Conservation (phyloP, 2,888 invertebrate species). For the Vanessa cardui region DNA sequence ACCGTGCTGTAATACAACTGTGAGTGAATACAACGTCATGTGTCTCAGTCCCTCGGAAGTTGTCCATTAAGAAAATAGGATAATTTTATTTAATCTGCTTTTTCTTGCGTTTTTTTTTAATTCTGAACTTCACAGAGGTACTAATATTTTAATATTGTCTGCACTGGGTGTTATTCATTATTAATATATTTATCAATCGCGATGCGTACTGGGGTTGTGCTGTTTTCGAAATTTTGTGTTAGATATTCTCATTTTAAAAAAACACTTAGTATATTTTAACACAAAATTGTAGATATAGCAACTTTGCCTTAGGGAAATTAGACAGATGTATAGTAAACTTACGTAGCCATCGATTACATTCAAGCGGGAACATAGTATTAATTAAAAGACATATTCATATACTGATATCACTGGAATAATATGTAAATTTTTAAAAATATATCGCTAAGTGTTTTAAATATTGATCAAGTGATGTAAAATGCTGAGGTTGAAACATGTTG, state of each 20-base stretch:
- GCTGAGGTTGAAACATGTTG: constrained; percentile 15
- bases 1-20: constrained; percentile 17
- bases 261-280: constrained; percentile 56
- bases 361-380: constrained; percentile 74
- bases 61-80: constrained; percentile 52
- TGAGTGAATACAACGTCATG: too few species aligned
- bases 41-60: not conserved
- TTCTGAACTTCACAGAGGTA: constrained; percentile 67
- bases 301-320: constrained; percentile 75
- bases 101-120: constrained; percentile 56
- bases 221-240: constrained; percentile 75
- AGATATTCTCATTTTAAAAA: constrained; percentile 42
- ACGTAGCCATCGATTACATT: constrained; percentile 57
- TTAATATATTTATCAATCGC: constrained; percentile 50
- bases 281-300: constrained; percentile 80
- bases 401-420: constrained; percentile 53
- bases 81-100: constrained; percentile 69
- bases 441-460: constrained; percentile 55
- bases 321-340: constrained; percentile 65
- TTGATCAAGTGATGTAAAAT: constrained; percentile 29
- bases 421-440: constrained; percentile 60
- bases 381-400: constrained; percentile 66
- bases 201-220: constrained; percentile 63
- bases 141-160: constrained; percentile 62
- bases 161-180: constrained; percentile 75